phyloP scores from a whole-genome alignment of 2,113 vertebrate genomes.

The Lontra canadensis region DNA sequence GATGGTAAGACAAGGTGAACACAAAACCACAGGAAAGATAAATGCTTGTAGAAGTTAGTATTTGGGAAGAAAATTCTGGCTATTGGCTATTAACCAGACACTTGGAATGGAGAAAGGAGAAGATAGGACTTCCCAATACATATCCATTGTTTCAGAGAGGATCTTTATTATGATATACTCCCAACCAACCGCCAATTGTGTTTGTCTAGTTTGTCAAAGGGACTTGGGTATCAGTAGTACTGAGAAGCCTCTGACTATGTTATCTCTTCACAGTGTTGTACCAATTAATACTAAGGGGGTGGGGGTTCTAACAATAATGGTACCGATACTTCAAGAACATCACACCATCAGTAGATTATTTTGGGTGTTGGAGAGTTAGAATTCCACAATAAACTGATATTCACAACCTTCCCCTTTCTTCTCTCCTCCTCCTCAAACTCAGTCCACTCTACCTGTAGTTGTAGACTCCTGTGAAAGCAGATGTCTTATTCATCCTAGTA shows the following conservation, averaged over 20 bases:
- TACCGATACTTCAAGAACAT: background rate
- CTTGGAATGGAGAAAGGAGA: background rate
- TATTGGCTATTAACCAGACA: background rate
- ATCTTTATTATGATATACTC: background rate
- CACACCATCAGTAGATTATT: background rate
- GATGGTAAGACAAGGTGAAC: background rate
- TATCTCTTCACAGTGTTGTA: background rate
- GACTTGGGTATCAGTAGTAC: background rate
- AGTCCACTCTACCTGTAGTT: background rate
- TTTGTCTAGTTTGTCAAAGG: constrained; percentile 13
- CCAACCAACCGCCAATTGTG: background rate
- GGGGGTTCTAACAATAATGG: background rate
- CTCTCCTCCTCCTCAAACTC: background rate
- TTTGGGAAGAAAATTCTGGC: background rate
- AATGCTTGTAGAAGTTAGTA: background rate
- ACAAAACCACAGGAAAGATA: background rate
- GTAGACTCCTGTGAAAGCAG: background rate
- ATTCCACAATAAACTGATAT: background rate
- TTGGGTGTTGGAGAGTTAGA: background rate
- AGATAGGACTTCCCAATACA: background rate
- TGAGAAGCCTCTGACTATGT: background rate
- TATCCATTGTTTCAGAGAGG: background rate
- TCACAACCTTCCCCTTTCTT: background rate
- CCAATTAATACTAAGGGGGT: background rate
- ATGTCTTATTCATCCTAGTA: background rate